phyloP scores from a whole-genome alignment of 2,797 vertebrate genomes.

The Enteromius mattozi region DNA sequence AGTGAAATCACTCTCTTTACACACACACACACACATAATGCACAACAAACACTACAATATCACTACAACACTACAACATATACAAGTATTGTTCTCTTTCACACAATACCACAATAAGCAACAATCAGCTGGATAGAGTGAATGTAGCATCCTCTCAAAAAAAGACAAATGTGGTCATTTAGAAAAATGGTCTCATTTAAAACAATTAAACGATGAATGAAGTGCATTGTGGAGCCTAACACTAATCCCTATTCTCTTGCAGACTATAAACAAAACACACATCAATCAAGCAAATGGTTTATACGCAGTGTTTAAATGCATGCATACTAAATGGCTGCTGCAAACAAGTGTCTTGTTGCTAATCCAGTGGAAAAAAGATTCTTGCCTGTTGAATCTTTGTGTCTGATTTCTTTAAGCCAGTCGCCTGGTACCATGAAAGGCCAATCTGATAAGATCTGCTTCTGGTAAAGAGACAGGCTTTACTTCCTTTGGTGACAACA shows the following conservation, averaged over 20 bases:
- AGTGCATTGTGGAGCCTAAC: slow-evolving; percentile 9
- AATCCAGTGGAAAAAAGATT: slow-evolving; percentile 25
- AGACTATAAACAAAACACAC: slow-evolving; percentile 20
- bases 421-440: slow-evolving; percentile 46
- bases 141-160: background rate
- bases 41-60: background rate
- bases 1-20: background rate
- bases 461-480: slow-evolving; percentile 44
- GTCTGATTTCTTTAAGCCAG: slow-evolving; percentile 45
- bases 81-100: background rate
- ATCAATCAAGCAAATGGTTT: background rate
- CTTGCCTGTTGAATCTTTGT: slow-evolving; percentile 9
- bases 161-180: slow-evolving; percentile 15
- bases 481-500: slow-evolving; percentile 46
- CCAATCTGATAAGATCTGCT: slow-evolving; percentile 55
- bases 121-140: background rate
- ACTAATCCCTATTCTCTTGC: slow-evolving; percentile 7
- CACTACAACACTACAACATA: too few species aligned
- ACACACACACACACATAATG: background rate
- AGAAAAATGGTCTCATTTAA: slow-evolving; percentile 22
- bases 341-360: slow-evolving; percentile 4
- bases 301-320: slow-evolving; percentile 1
- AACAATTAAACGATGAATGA: slow-evolving; percentile 8
- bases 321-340: background rate
- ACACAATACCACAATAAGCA: background rate